Percentiles rank a stretch among this genome's conserved stretches.
These are phyloP conservation scores for Luperina nickerlii DNA, from an alignment of 2,888 invertebrate species.

Conservation along the genomic window DNA sequence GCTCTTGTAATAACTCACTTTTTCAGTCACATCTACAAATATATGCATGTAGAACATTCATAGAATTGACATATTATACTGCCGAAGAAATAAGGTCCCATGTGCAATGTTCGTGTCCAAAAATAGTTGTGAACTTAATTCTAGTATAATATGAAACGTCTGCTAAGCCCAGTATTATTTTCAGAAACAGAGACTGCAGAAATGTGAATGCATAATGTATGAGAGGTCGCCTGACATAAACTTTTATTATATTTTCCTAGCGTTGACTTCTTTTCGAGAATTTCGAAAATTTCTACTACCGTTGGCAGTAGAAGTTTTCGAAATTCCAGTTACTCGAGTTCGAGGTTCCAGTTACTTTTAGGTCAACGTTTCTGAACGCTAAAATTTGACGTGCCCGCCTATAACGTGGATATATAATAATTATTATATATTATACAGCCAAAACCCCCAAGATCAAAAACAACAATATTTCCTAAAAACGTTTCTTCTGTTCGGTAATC, in stretches of 20 bases:
- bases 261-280: background rate
- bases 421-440: background rate
- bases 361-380: background rate
- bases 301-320: too few species aligned
- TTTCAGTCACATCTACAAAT: background rate
- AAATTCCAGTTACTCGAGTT: too few species aligned
- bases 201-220: conserved; percentile 40
- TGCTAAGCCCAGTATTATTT: conserved; percentile 12
- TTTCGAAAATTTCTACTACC: background rate
- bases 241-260: conserved; percentile 28
- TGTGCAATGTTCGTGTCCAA: too few species aligned
- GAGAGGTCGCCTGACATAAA: conserved; percentile 8
- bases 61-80: background rate
- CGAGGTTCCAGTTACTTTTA: background rate
- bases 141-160: background rate
- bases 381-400: too few species aligned
- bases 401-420: background rate
- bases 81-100: background rate
- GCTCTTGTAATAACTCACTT: background rate
- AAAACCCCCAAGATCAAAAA: background rate
- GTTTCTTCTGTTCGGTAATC: background rate
- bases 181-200: background rate
- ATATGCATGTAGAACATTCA: background rate
- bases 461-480: background rate
- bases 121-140: background rate